Percentiles rank a stretch among this genome's conserved stretches.
Evolutionary conservation across 53 echinoderm and acorn worm genomes (phyloP).

Genomic region (Hippasteria phrygiana): DNA sequence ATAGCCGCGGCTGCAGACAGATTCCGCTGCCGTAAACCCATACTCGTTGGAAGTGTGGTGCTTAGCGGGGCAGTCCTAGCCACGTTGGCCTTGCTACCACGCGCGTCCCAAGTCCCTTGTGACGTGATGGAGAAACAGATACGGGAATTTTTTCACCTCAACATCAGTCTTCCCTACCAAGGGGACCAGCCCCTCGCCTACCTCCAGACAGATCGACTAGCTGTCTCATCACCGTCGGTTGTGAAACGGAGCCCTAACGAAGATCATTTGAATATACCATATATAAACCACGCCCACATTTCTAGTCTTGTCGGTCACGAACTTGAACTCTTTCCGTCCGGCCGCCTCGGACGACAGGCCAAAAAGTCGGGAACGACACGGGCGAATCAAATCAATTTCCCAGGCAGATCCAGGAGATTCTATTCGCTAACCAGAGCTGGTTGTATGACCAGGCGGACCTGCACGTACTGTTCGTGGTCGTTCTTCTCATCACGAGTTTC

Average conservation of each 20-base stretch:
- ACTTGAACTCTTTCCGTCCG: neutral
- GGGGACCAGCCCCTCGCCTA: neutral
- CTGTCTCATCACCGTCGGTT: neutral
- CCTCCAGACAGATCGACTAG: neutral
- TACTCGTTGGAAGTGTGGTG: constrained; percentile 54
- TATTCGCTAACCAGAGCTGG: constrained; percentile 81
- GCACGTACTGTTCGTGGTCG: constrained; percentile 52
- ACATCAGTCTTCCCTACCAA: constrained; percentile 49
- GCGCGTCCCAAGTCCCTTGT: constrained; percentile 48
- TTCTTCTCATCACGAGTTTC: constrained; percentile 72
- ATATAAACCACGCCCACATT: no score
- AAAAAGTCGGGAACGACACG: neutral
- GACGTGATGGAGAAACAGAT: constrained; percentile 50
- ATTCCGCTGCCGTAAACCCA: constrained; percentile 63
- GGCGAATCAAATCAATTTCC: constrained; percentile 3
- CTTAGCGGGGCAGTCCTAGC: constrained; percentile 62
- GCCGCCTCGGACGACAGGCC: neutral
- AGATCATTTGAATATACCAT: neutral
- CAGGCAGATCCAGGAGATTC: neutral
- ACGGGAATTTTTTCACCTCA: constrained; percentile 19
- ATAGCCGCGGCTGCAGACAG: constrained; percentile 73
- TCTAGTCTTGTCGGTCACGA: no score
- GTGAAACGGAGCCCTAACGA: neutral
- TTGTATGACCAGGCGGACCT: constrained; percentile 72
- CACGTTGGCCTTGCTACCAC: constrained; percentile 56